Evolutionary conservation across 1,140 invertebrate genomes (phyloP).

Genomic region (Radopholus similis): DNA sequence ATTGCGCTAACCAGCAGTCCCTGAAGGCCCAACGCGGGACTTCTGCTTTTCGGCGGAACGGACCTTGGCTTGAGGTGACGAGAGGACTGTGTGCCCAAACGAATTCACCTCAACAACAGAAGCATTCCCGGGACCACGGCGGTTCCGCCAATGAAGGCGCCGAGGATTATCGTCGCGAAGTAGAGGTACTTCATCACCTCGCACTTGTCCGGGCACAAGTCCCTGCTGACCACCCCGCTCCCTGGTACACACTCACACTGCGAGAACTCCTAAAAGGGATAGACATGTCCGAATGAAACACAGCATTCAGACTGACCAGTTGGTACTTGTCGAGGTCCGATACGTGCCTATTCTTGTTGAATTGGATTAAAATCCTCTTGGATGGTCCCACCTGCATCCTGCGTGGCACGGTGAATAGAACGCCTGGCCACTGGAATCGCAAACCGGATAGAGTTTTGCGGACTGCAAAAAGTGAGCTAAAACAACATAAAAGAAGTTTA

Average conservation of each 20-base stretch:
- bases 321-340: slow-evolving; percentile 24
- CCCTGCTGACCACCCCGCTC: slow-evolving; percentile 47
- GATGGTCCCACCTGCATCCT: slow-evolving; percentile 39
- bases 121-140: slow-evolving; percentile 58
- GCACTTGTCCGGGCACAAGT: slow-evolving; percentile 36
- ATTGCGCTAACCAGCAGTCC: slow-evolving; percentile 56
- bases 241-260: slow-evolving; percentile 51
- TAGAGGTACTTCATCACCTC: slow-evolving; percentile 16
- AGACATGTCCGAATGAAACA: too few relatives aligned
- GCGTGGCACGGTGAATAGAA: slow-evolving; percentile 60
- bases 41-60: slow-evolving; percentile 50
- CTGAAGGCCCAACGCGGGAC: slow-evolving; percentile 55
- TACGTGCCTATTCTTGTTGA: slow-evolving; percentile 24
- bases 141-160: slow-evolving; percentile 48
- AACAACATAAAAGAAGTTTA: too few relatives aligned
- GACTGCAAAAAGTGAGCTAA: too few relatives aligned
- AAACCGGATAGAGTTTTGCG: slow-evolving; percentile 56
- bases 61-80: slow-evolving; percentile 32
- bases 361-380: background rate
- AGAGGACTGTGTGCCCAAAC: too few relatives aligned
- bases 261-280: slow-evolving; percentile 46
- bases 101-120: slow-evolving; percentile 45
- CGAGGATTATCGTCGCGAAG: slow-evolving; percentile 50
- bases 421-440: slow-evolving; percentile 42
- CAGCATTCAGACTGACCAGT: slow-evolving; percentile 7